Conservation (phyloP, 1,140 invertebrate species). For the Oedothorax gibbosus region DNA sequence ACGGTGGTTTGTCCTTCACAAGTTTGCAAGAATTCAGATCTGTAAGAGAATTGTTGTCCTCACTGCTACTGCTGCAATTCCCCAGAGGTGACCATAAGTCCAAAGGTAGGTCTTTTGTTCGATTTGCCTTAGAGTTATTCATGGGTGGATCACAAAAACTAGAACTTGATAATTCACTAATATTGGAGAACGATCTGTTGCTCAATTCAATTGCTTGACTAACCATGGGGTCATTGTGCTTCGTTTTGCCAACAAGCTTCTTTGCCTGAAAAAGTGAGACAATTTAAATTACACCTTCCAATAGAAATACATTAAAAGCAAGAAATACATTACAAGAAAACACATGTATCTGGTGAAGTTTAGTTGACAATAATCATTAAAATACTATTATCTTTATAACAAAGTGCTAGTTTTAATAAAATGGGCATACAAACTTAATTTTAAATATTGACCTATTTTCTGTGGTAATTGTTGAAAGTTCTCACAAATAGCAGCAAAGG, state of each 20-base stretch:
- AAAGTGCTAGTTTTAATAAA: no score
- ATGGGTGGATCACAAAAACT: slow-evolving; percentile 1
- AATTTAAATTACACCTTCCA: not conserved
- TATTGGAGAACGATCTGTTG: slow-evolving; percentile 2
- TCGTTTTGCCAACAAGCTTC: slow-evolving; percentile 64
- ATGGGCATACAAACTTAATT: no score
- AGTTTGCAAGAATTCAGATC: slow-evolving; percentile 87
- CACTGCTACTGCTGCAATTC: slow-evolving; percentile 72
- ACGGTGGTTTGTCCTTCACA: slow-evolving; percentile 82
- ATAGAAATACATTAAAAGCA: not conserved
- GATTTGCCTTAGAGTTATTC: slow-evolving; percentile 20
- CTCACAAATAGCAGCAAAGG: no score
- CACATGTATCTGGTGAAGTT: not conserved
- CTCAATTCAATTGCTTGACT: slow-evolving; percentile 58
- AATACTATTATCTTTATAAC: no score
- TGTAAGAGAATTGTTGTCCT: slow-evolving; percentile 88
- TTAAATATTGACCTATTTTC: no score
- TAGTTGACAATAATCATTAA: no score
- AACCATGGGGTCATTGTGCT: slow-evolving; percentile 64
- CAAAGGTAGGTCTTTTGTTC: slow-evolving; percentile 21
- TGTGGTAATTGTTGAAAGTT: no score
- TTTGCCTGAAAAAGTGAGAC: slow-evolving; percentile 65
- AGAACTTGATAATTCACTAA: not conserved
- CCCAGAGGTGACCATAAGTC: slow-evolving; percentile 71
- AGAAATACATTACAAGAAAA: no score